phyloP scores from a whole-genome alignment of 2,888 invertebrate genomes.

The Cyclophora albipunctata region DNA sequence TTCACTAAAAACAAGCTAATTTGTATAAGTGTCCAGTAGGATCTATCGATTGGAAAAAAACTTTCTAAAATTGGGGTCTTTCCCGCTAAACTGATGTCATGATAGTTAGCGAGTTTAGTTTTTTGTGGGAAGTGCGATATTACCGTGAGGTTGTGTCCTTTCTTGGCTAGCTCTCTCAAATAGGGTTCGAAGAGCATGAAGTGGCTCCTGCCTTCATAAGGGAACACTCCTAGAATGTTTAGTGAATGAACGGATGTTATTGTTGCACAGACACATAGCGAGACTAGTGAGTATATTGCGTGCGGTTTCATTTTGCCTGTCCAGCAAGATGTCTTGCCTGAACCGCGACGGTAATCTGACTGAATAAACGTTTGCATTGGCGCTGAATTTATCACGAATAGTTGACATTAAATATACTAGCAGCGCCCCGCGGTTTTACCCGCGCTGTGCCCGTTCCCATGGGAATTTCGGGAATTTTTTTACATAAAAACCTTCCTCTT shows the following conservation, averaged over 20 bases:
- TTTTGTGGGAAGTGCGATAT: slow-evolving; percentile 77
- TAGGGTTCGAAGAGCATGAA: slow-evolving; percentile 78
- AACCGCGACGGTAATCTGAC: no score
- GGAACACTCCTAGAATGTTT: slow-evolving; percentile 78
- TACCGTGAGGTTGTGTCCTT: slow-evolving; percentile 80
- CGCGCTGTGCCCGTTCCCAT: no score
- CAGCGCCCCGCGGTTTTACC: no score
- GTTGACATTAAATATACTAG: no score
- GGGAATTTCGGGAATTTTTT: no score
- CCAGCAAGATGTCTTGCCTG: no score
- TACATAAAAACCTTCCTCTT: no score
- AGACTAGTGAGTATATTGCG: not conserved
- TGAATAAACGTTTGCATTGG: no score
- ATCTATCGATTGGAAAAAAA: slow-evolving; percentile 31
- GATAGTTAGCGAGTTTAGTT: slow-evolving; percentile 40
- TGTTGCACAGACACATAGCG: no score
- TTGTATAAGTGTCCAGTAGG: slow-evolving; percentile 27
- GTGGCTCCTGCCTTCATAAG: slow-evolving; percentile 80
- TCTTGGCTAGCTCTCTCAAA: slow-evolving; percentile 71
- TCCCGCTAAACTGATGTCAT: slow-evolving; percentile 48
- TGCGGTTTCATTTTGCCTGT: slow-evolving; percentile 8
- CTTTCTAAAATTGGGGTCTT: slow-evolving; percentile 37
- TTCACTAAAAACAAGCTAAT: slow-evolving; percentile 28
- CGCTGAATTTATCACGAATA: no score
- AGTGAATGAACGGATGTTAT: slow-evolving; percentile 24